phyloP scores from a whole-genome alignment of 2,113 vertebrate genomes.

The Coptodon rendalli region DNA sequence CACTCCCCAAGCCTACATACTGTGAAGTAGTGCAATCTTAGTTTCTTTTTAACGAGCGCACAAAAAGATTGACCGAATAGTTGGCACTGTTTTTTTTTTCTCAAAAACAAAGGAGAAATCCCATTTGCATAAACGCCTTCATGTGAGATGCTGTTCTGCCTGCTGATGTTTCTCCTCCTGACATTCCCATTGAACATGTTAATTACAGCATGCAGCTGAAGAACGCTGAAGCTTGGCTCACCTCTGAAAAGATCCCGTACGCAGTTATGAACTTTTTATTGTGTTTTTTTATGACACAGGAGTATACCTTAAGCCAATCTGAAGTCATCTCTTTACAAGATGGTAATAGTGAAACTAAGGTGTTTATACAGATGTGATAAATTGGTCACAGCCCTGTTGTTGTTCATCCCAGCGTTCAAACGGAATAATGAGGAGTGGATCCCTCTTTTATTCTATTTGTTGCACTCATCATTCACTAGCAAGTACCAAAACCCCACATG shows the following conservation, averaged over 20 bases:
- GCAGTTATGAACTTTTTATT: background rate
- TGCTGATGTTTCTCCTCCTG: background rate
- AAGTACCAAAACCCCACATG: background rate
- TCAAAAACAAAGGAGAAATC: background rate
- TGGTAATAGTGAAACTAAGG: background rate
- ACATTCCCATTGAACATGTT: background rate
- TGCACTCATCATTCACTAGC: background rate
- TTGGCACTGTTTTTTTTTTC: background rate
- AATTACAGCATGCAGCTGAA: background rate
- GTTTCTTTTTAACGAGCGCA: background rate
- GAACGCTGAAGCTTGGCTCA: background rate
- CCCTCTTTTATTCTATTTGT: background rate
- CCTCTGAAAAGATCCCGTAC: background rate
- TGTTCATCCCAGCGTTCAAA: background rate
- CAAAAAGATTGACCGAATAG: background rate
- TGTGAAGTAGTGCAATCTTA: background rate
- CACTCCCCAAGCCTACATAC: background rate
- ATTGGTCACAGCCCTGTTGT: background rate
- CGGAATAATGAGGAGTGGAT: background rate
- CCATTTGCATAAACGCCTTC: background rate
- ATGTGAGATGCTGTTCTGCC: background rate
- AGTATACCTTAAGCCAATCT: background rate
- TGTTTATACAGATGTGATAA: background rate
- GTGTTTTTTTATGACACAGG: background rate
- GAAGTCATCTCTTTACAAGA: background rate